phyloP scores from a whole-genome alignment of 2,888 invertebrate species.

The Acronicta psi region DNA sequence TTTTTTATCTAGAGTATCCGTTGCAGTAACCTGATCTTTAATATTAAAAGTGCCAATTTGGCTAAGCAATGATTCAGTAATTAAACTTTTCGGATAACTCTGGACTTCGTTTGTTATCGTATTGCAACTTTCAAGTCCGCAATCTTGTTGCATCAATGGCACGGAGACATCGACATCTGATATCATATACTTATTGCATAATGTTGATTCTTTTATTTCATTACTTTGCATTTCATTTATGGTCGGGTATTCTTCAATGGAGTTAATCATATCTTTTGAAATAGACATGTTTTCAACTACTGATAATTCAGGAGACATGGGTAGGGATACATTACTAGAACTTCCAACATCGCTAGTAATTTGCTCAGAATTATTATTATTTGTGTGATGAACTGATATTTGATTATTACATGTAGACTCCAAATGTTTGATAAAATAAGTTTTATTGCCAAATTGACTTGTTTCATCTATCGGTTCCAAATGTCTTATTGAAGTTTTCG shows the following conservation, averaged over 20 bases:
- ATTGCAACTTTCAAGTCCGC: constrained; percentile 59
- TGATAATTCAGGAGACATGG: constrained; percentile 80
- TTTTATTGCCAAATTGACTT: constrained; percentile 43
- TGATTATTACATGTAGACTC: constrained; percentile 38
- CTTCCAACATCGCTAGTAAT: constrained; percentile 56
- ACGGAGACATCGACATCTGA: constrained; percentile 70
- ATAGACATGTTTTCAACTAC: constrained; percentile 81
- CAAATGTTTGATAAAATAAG: constrained; percentile 34
- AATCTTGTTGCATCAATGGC: constrained; percentile 77
- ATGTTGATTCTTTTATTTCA: constrained; percentile 38
- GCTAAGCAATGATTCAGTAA: constrained; percentile 69
- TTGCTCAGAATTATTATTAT: constrained; percentile 20
- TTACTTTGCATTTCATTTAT: constrained; percentile 65
- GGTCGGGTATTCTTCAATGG: constrained; percentile 56
- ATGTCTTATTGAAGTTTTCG: constrained; percentile 40
- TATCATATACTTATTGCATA: constrained; percentile 66
- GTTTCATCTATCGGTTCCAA: constrained; percentile 72
- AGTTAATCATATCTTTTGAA: constrained; percentile 65
- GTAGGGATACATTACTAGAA: constrained; percentile 77
- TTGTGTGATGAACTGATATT: constrained; percentile 24
- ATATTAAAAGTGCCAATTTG: constrained; percentile 68
- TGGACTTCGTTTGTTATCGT: constrained; percentile 37
- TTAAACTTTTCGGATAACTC: constrained; percentile 30
- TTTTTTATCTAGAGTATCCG: constrained; percentile 73
- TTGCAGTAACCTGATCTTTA: constrained; percentile 63